These are phyloP conservation scores for Sternarchorhynchus goeldii DNA, from an alignment of 2,797 vertebrate species.

Conservation along the genomic window DNA sequence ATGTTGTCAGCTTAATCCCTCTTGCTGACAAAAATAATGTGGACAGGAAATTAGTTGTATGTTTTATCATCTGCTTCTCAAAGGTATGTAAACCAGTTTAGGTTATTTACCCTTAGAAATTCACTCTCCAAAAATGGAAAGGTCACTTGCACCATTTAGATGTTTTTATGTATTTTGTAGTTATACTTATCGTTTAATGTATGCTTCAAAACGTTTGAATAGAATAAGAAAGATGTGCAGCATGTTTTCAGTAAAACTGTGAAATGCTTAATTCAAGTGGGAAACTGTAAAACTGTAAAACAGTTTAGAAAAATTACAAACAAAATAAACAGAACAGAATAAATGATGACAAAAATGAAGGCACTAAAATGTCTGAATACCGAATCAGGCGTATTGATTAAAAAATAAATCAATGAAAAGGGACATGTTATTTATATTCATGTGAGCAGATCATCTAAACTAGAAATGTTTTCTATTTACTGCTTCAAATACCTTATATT, in stretches of 20 bases:
- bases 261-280: background rate
- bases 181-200: background rate
- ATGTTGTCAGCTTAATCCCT: background rate
- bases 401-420: constrained; percentile 58
- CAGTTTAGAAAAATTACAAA: background rate
- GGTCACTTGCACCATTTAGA: background rate
- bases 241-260: background rate
- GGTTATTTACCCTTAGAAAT: background rate
- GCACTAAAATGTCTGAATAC: constrained; percentile 18
- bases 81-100: background rate
- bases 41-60: background rate
- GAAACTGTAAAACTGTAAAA: background rate
- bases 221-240: background rate
- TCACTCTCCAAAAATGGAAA: background rate
- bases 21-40: background rate
- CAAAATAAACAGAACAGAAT: constrained; percentile 10
- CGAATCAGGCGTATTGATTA: constrained; percentile 60
- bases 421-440: constrained; percentile 63
- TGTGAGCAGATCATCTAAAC: constrained; percentile 64
- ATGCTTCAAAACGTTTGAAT: background rate
- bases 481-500: constrained; percentile 58
- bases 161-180: background rate
- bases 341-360: constrained; percentile 12
- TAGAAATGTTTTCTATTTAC: constrained; percentile 64
- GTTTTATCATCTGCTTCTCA: background rate